Percentiles rank a stretch among this genome's conserved stretches.
phyloP scores from a whole-genome alignment of 64 coral and sea anemone species.

The Hydrozoanthus tunicans region DNA sequence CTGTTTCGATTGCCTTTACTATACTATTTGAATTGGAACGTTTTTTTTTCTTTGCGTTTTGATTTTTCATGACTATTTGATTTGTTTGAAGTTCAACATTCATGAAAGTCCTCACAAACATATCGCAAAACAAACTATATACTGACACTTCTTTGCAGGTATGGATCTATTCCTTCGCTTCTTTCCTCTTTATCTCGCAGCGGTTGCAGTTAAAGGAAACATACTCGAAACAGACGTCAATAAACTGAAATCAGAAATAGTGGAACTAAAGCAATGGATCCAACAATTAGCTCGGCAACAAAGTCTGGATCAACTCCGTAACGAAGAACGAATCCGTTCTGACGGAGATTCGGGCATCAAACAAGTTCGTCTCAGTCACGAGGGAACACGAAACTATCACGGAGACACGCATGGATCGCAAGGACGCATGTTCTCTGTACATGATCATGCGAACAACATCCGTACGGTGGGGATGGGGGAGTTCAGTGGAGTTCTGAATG shows the following conservation, averaged over 20 bases:
- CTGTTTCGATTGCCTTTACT: not conserved
- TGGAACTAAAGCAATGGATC: not conserved
- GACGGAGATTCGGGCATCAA: constrained; percentile 40
- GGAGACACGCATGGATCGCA: not conserved
- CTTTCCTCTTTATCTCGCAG: not conserved
- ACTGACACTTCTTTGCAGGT: not conserved
- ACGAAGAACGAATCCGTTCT: constrained; percentile 25
- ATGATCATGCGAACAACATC: constrained; percentile 43
- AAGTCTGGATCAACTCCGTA: not conserved
- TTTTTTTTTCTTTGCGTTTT: no score
- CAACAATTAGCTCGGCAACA: not conserved
- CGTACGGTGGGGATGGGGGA: constrained; percentile 35
- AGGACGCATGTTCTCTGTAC: not conserved
- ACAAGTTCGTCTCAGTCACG: constrained; percentile 24
- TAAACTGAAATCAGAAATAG: not conserved
- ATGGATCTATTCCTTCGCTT: not conserved
- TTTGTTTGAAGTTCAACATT: not conserved
- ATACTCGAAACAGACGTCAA: not conserved
- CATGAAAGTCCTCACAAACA: not conserved
- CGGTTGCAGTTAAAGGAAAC: not conserved
- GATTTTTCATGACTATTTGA: not conserved
- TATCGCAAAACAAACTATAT: not conserved
- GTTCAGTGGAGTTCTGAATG: constrained; percentile 28
- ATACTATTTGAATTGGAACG: no score
- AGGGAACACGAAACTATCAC: constrained; percentile 37